phyloP scores from a whole-genome alignment of 2,113 vertebrate genomes.

The Lagenorhynchus albirostris region DNA sequence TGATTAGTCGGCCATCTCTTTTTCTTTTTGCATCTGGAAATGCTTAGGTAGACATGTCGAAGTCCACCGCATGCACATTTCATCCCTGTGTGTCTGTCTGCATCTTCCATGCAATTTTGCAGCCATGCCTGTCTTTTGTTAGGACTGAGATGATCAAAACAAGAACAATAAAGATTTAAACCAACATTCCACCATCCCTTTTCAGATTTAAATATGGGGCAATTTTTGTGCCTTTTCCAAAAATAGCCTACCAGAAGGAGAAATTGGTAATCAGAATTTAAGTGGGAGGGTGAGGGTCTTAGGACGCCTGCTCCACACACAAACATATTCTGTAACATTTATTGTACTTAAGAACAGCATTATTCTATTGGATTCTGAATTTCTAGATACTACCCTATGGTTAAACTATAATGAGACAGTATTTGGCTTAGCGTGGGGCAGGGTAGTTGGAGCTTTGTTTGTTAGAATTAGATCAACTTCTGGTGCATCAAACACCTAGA shows the following conservation, averaged over 20 bases:
- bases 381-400: background rate
- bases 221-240: background rate
- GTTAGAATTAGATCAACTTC: background rate
- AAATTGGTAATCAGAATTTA: background rate
- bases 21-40: background rate
- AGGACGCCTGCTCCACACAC: background rate
- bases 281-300: background rate
- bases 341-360: background rate
- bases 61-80: rapidly evolving
- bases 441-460: background rate
- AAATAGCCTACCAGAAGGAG: background rate
- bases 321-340: background rate
- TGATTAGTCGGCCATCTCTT: background rate
- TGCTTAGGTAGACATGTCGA: background rate
- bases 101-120: background rate
- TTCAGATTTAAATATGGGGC: background rate
- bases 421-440: background rate
- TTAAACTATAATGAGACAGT: background rate
- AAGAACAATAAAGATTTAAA: background rate
- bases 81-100: background rate
- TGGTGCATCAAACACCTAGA: background rate
- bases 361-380: background rate
- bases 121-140: background rate
- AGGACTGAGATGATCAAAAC: background rate
- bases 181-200: background rate